phyloP scores from a whole-genome alignment of 2,113 vertebrate species.

The Atherinomorus stipes region DNA sequence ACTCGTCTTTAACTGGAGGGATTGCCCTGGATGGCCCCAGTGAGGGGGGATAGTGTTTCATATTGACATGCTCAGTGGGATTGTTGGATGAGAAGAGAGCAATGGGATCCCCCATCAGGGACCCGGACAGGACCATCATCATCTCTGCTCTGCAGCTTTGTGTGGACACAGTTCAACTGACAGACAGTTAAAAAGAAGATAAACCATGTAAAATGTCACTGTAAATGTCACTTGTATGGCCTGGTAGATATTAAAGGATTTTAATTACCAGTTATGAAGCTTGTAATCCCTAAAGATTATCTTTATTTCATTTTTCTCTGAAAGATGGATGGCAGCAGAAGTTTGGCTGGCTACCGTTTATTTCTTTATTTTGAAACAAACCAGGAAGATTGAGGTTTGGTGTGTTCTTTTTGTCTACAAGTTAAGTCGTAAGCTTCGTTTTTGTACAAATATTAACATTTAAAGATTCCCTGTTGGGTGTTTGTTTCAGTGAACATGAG shows the following conservation, averaged over 20 bases:
- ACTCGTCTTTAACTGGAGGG: constrained; percentile 51
- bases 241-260: constrained; percentile 36
- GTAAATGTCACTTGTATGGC: constrained; percentile 56
- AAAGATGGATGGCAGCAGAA: constrained; percentile 22
- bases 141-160: constrained; percentile 40
- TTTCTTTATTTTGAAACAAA: not conserved
- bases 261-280: constrained; percentile 42
- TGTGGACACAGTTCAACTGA: constrained; percentile 51
- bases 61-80: constrained; percentile 82
- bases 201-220: constrained; percentile 52
- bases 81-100: constrained; percentile 79
- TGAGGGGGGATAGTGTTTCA: constrained; percentile 72
- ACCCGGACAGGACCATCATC: constrained; percentile 58
- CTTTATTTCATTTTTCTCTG: constrained; percentile 29
- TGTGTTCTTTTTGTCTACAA: constrained; percentile 20
- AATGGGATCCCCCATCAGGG: constrained; percentile 79
- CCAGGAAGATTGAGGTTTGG: no score
- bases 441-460: constrained; percentile 47
- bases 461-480: constrained; percentile 53
- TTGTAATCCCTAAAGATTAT: constrained; percentile 25
- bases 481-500: constrained; percentile 56
- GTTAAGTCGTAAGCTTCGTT: constrained; percentile 9
- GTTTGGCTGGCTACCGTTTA: not conserved
- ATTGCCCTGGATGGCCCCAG: constrained; percentile 6
- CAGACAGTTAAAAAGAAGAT: constrained; percentile 55